Conservation (phyloP, 2,797 vertebrate genomes). For the Hypotaenidia okinawae region DNA sequence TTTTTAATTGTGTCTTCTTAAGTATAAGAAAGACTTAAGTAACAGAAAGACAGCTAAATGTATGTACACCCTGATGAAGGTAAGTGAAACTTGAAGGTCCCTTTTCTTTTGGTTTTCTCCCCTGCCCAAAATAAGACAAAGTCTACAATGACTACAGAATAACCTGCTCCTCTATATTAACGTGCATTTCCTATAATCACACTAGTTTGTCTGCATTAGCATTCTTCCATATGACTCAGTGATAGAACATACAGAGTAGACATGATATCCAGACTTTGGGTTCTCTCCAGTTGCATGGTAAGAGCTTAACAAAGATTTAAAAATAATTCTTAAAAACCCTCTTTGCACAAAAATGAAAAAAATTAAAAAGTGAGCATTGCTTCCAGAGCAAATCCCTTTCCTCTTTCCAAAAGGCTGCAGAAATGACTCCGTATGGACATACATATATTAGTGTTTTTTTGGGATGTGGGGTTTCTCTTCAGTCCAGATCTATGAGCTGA, state of each 20-base stretch:
- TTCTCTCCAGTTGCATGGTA: background rate
- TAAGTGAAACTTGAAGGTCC: background rate
- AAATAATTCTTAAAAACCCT: background rate
- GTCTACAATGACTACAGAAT: background rate
- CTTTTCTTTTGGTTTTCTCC: background rate
- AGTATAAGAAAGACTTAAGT: no score
- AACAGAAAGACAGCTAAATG: background rate
- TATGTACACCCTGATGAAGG: background rate
- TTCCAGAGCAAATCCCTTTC: background rate
- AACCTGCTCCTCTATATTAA: background rate
- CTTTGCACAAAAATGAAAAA: background rate
- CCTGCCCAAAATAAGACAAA: background rate
- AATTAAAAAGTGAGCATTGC: background rate
- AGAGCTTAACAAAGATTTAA: background rate
- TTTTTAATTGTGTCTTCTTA: background rate
- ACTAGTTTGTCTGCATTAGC: background rate
- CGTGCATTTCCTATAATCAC: background rate
- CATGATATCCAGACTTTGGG: background rate
- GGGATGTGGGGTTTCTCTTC: background rate
- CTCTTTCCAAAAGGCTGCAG: background rate
- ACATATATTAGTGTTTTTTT: background rate
- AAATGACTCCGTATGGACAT: background rate
- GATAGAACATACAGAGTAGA: background rate
- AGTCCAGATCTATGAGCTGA: background rate
- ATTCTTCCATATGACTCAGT: background rate